Percentiles rank a stretch among this genome's conserved stretches.
phyloP scores from a whole-genome alignment of 2,797 vertebrate species.

The Rhyacichthys aspro region DNA sequence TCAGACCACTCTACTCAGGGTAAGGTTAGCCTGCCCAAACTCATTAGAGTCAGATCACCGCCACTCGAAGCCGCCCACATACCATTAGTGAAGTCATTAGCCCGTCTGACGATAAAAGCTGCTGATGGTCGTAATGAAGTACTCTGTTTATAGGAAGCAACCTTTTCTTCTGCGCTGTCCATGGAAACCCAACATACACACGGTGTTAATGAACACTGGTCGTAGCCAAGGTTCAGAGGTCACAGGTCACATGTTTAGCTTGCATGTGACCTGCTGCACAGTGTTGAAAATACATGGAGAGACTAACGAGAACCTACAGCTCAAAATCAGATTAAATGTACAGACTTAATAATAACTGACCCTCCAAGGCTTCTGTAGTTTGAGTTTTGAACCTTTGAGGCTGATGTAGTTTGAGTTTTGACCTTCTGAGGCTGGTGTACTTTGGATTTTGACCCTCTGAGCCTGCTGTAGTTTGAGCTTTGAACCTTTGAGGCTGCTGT shows the following conservation, averaged over 20 bases:
- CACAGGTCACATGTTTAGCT: background rate
- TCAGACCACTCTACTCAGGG: constrained; percentile 49
- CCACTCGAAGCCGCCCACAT: constrained; percentile 39
- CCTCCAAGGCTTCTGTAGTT: no score
- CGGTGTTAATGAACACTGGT: background rate
- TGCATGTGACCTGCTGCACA: background rate
- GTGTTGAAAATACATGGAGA: background rate
- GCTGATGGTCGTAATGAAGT: constrained; percentile 47
- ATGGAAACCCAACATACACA: constrained; percentile 11
- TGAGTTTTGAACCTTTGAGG: no score
- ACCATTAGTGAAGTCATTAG: constrained; percentile 54
- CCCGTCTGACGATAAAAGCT: constrained; percentile 45
- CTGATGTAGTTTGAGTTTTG: no score
- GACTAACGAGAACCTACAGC: constrained; percentile 1
- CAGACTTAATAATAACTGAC: no score
- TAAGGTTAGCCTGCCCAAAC: constrained; percentile 64
- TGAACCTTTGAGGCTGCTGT: no score
- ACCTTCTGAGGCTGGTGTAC: no score
- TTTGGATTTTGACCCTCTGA: no score
- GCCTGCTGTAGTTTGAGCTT: no score
- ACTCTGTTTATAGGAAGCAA: constrained; percentile 11
- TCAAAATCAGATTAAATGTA: background rate
- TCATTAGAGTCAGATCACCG: constrained; percentile 57
- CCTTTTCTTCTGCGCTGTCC: constrained; percentile 11
- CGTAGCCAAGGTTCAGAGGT: background rate